phyloP scores from a whole-genome alignment of 2,113 vertebrate genomes.

The Rhinolophus ferrumequinum region DNA sequence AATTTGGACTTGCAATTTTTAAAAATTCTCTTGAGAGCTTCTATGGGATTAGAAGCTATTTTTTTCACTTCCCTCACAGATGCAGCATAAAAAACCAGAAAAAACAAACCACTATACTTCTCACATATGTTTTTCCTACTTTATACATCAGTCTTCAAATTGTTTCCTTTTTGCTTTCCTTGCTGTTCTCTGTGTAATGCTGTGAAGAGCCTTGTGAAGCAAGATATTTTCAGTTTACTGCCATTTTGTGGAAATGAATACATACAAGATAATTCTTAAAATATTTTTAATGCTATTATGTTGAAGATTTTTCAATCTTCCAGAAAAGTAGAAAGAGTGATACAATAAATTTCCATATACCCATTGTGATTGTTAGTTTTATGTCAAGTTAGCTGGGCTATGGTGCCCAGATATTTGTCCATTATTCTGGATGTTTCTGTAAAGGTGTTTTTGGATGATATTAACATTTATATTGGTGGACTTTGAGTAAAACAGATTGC shows the following conservation, averaged over 20 bases:
- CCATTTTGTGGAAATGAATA: neutral
- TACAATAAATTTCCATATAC: neutral
- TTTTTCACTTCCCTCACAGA: conserved; percentile 56
- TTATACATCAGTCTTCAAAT: conserved; percentile 16
- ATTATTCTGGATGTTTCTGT: neutral
- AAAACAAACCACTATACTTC: neutral
- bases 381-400: neutral
- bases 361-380: neutral
- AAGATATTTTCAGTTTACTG: conserved; percentile 23
- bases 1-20: conserved; percentile 46
- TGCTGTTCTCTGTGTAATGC: neutral
- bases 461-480: neutral
- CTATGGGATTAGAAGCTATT: conserved; percentile 17
- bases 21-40: conserved; percentile 26
- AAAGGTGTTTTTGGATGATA: neutral
- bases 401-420: neutral
- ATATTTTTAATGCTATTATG: neutral
- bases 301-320: conserved; percentile 28
- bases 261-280: neutral
- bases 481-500: neutral
- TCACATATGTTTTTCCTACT: conserved; percentile 60
- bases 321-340: conserved; percentile 4
- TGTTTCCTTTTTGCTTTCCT: neutral
- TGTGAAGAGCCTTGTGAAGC: neutral
- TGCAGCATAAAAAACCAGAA: conserved; percentile 57